A percentile compares a stretch with the other conserved stretches of the same genome.
phyloP scores from a whole-genome alignment of 2,113 vertebrate species.

The Ahaetulla prasina region DNA sequence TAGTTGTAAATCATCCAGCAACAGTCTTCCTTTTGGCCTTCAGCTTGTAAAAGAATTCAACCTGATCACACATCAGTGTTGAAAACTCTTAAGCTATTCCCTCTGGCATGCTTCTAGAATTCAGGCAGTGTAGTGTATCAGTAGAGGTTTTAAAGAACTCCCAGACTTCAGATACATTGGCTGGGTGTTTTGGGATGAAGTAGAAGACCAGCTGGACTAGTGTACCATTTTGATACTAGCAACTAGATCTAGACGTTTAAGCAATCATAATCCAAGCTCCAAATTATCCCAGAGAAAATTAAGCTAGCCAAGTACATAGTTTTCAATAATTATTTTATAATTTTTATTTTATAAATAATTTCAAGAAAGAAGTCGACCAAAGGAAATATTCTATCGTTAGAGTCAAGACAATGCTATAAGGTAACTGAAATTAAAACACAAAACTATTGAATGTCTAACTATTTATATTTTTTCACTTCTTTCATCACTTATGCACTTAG shows the following conservation, averaged over 20 bases:
- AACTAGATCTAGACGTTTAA: neutral
- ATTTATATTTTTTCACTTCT: neutral
- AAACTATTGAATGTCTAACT: neutral
- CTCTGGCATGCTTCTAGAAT: neutral
- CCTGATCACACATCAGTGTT: neutral
- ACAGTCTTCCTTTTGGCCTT: conserved; percentile 37
- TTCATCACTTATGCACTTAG: neutral
- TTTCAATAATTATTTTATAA: neutral
- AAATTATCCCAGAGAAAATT: neutral
- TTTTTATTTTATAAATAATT: neutral
- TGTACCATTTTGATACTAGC: neutral
- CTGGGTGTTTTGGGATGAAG: neutral
- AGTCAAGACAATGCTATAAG: neutral
- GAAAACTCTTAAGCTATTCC: conserved; percentile 22
- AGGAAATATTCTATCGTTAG: neutral
- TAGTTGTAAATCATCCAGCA: conserved; percentile 58
- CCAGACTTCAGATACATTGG: neutral
- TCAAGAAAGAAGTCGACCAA: neutral
- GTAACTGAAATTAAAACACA: neutral
- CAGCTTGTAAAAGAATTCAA: conserved; percentile 50
- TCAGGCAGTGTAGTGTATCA: neutral
- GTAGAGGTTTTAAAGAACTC: neutral
- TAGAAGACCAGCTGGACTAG: neutral
- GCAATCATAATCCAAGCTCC: neutral
- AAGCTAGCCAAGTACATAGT: neutral